Evolutionary conservation across 2,888 invertebrate genomes (phyloP), one percentile per base, ranked within the genome.

Genomic region (Apamea anceps): DNA sequence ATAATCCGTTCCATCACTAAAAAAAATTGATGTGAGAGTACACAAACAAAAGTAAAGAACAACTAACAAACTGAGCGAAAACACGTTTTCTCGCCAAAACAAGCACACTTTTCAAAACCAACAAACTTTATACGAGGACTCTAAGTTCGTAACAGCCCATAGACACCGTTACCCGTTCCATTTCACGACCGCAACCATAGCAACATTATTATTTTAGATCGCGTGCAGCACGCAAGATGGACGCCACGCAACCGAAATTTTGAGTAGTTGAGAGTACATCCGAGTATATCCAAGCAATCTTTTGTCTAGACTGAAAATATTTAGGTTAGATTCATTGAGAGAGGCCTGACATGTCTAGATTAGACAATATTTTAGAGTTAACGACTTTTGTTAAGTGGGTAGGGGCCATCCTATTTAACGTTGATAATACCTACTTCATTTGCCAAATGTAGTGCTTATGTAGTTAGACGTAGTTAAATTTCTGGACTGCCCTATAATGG

Each of bases 141-240:
- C 37, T 18, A 66, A 66, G 48, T 66, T 79, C 42, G n/a, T 42
- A 74, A 81, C 75, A 45, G 79, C 82, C 88, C 88, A 86, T 83
- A 87, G 86, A 83, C 73, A 80, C 88, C 82, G 88, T 83, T 88
- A 87, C 63, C 77, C 76, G 88, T 77, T 83, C 88, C 75, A 78
- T 79, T 88, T 88, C 87, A 80, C 80, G 78, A 86, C 75, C 77
- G 80, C 72, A 73, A 76, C 73, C 88, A 79, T 80, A 48, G 72
- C 77, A 70, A 51, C 78, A 83, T 87, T 73, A 86, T 81, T 79
- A 75, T 77, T 87, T 78, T 72, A 85, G 42, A 68, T 88, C 68
- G 88, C 88, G 88, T 88, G 88, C 75, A 21, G 4, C 88, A 88
- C 86, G 88, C 86, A 75, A 88, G 42, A 88, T 88, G 86, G 85